Evolutionary conservation across 2,888 invertebrate species (phyloP).

Genomic region (Drosophila eohydei): DNA sequence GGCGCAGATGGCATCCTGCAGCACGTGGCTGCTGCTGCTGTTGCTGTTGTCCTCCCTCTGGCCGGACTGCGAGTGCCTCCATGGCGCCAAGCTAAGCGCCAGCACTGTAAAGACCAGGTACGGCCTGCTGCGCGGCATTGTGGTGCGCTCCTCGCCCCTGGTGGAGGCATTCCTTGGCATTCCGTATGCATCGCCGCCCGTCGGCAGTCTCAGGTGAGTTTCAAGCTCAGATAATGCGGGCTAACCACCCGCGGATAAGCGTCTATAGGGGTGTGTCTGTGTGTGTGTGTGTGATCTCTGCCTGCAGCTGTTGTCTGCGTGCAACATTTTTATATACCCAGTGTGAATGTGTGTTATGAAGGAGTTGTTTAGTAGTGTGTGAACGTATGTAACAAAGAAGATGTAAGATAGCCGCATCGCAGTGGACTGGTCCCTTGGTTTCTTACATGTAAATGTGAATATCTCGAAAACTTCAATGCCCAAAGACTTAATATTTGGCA

Average conservation of each 20-base stretch:
- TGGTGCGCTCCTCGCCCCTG: conserved; percentile 90
- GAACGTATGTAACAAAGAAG: background rate
- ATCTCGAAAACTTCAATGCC: no score
- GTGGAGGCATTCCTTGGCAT: conserved; percentile 97
- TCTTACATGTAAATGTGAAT: no score
- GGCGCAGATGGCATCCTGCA: conserved; percentile 38
- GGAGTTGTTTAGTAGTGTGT: background rate
- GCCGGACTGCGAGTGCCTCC: conserved; percentile 80
- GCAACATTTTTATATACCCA: conserved; percentile 10
- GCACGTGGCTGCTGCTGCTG: conserved; percentile 65
- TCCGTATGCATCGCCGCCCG: conserved; percentile 96
- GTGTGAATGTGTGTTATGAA: background rate
- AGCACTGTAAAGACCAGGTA: conserved; percentile 95
- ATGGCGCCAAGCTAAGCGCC: conserved; percentile 85
- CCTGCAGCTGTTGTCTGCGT: conserved; percentile 15
- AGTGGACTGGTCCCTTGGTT: no score
- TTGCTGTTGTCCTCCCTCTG: conserved; percentile 74
- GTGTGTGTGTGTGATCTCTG: conserved; percentile 4
- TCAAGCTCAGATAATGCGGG: conserved; percentile 31
- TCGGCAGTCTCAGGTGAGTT: conserved; percentile 92
- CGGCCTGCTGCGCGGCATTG: conserved; percentile 94
- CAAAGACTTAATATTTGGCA: no score
- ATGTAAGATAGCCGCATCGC: no score
- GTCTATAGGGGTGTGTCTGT: background rate
- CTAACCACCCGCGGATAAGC: conserved; percentile 9